Evolutionary conservation across 2,797 vertebrate species (phyloP).

Genomic region (Ibycter americanus): DNA sequence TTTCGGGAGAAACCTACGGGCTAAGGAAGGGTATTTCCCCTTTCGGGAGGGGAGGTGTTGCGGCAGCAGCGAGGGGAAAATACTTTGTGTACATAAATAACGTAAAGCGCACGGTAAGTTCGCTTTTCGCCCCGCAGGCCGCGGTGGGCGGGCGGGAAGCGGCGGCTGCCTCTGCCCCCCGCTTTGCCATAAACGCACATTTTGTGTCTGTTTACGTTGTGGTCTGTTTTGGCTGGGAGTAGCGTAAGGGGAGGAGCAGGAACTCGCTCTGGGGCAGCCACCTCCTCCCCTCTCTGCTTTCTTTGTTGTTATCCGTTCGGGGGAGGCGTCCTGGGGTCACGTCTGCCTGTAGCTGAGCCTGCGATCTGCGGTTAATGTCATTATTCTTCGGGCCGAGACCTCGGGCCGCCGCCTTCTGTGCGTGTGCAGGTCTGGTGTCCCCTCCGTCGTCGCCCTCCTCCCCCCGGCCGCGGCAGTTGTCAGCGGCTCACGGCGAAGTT

Average conservation of each 20-base stretch:
- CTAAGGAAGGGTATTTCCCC: not conserved
- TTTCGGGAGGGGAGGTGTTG: not conserved
- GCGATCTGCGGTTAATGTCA: not conserved
- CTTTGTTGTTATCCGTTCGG: not conserved
- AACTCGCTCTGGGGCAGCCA: not conserved
- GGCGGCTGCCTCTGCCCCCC: too few species aligned
- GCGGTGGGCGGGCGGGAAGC: not conserved
- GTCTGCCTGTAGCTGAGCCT: not conserved
- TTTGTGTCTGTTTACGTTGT: slow-evolving; percentile 22
- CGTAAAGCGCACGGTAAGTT: not conserved
- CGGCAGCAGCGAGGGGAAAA: not conserved
- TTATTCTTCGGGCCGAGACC: not conserved
- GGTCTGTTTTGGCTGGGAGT: slow-evolving; percentile 1
- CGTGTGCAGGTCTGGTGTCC: not conserved
- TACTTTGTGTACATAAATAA: not conserved
- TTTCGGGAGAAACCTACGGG: not conserved
- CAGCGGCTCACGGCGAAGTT: not conserved
- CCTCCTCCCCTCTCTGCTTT: not conserved
- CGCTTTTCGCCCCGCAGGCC: not conserved
- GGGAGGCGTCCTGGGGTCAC: not conserved
- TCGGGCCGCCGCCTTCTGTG: not conserved
- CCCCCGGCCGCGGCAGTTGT: not conserved
- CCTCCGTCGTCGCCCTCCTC: not conserved
- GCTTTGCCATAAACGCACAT: not conserved
- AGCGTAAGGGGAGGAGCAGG: slow-evolving; percentile 42